phyloP scores from a whole-genome alignment of 2,113 vertebrate species.

The Micromys minutus region DNA sequence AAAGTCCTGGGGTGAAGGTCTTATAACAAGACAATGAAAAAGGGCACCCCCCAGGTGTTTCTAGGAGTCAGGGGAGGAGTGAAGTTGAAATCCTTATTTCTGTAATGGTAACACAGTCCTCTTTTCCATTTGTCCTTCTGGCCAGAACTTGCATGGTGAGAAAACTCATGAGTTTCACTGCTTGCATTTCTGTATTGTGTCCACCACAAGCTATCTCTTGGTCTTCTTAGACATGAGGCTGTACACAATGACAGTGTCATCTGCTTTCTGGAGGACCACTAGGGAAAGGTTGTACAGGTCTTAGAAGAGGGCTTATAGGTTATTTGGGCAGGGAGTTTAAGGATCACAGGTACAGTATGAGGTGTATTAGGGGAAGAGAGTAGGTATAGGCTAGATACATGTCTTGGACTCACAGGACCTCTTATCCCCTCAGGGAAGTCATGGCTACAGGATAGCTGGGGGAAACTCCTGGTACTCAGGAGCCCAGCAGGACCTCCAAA shows the following conservation, averaged over 20 bases:
- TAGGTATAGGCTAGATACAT: background rate
- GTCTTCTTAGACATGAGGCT: background rate
- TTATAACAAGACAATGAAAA: background rate
- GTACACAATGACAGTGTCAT: rapidly evolving
- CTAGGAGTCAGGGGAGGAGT: background rate
- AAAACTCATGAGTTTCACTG: rapidly evolving
- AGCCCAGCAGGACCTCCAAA: background rate
- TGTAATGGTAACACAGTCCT: background rate
- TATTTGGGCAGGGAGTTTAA: background rate
- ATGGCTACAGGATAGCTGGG: background rate
- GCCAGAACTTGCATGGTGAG: background rate
- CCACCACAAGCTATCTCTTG: background rate
- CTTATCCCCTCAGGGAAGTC: background rate
- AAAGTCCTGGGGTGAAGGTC: background rate
- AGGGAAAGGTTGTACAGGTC: background rate
- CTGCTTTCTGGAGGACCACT: background rate
- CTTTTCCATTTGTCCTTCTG: background rate
- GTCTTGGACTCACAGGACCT: no score
- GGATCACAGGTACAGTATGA: background rate
- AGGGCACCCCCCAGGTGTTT: background rate
- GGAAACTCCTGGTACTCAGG: background rate
- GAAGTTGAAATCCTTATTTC: background rate
- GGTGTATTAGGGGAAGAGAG: background rate
- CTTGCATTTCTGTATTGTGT: background rate
- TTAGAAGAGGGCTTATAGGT: background rate